These are phyloP conservation scores for Hyla sarda DNA, from an alignment of 2,113 vertebrate species.

Conservation along the genomic window DNA sequence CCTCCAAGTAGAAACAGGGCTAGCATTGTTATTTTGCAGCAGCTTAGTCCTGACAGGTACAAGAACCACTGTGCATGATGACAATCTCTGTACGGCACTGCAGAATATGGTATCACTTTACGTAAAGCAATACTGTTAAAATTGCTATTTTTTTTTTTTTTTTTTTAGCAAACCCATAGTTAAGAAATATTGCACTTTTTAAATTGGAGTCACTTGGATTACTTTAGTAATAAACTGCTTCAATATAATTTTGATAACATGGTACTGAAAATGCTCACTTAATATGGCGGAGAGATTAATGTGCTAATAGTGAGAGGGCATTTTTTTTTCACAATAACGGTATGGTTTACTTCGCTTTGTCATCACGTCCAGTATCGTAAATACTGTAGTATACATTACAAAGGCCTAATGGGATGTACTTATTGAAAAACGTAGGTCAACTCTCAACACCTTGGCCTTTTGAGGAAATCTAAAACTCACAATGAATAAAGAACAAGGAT, in stretches of 20 bases:
- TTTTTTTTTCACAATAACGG: neutral
- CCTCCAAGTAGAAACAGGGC: too few species aligned
- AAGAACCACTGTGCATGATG: too few species aligned
- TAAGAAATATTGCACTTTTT: too few species aligned
- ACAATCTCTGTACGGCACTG: too few species aligned
- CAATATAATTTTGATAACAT: neutral
- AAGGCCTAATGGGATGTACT: neutral
- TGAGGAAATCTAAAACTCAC: slow-evolving; percentile 6
- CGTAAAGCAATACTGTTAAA: too few species aligned
- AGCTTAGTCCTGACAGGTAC: too few species aligned
- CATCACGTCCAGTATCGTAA: neutral
- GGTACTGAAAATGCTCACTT: neutral
- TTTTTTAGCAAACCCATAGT: too few species aligned
- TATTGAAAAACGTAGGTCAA: neutral
- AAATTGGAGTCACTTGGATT: too few species aligned
- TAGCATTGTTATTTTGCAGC: too few species aligned
- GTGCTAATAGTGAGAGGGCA: neutral
- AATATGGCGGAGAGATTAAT: neutral
- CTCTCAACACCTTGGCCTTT: slow-evolving; percentile 10
- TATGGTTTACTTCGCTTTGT: slow-evolving; percentile 22
- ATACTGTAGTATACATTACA: neutral
- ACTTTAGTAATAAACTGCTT: too few species aligned
- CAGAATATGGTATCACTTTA: too few species aligned
- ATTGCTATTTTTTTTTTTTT: too few species aligned
- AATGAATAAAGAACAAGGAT: neutral